Conservation (phyloP, 2,797 vertebrate species). For the Kryptolebias ocellatus region DNA sequence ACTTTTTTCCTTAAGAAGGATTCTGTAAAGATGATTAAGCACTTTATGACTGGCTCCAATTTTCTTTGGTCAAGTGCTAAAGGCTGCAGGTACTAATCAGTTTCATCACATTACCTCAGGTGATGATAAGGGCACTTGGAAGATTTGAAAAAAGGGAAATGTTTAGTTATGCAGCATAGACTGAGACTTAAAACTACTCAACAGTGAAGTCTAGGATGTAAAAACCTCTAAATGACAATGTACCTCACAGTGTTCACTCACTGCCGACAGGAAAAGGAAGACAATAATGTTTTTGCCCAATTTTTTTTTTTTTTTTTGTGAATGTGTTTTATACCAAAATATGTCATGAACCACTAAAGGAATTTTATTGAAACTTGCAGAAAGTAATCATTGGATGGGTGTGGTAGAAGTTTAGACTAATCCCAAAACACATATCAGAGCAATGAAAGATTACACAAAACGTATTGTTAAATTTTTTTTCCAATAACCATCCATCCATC, state of each 20-base stretch:
- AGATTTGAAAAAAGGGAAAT: slow-evolving; percentile 16
- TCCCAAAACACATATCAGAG: too few species aligned
- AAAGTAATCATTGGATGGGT: too few species aligned
- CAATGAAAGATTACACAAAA: too few species aligned
- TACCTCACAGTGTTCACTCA: background rate
- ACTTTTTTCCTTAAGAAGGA: slow-evolving; percentile 45
- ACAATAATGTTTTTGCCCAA: too few species aligned
- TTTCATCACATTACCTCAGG: slow-evolving; percentile 66
- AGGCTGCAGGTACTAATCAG: slow-evolving; percentile 56
- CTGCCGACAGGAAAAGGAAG: too few species aligned
- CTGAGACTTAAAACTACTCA: slow-evolving; percentile 7
- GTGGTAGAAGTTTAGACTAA: too few species aligned
- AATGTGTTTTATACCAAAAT: too few species aligned
- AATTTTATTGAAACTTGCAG: too few species aligned
- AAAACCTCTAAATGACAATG: background rate
- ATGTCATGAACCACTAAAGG: too few species aligned
- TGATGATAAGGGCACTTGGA: slow-evolving; percentile 39
- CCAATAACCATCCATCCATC: too few species aligned
- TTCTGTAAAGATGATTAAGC: slow-evolving; percentile 58
- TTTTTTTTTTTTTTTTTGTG: too few species aligned
- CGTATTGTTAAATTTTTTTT: too few species aligned
- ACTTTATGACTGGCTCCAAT: slow-evolving; percentile 61
- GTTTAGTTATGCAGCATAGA: slow-evolving; percentile 1
- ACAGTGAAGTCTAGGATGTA: background rate
- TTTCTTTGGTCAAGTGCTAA: slow-evolving; percentile 62